These are phyloP conservation scores for Pteronotus mesoamericanus DNA, from an alignment of 2,797 vertebrate species.

Conservation along the genomic window DNA sequence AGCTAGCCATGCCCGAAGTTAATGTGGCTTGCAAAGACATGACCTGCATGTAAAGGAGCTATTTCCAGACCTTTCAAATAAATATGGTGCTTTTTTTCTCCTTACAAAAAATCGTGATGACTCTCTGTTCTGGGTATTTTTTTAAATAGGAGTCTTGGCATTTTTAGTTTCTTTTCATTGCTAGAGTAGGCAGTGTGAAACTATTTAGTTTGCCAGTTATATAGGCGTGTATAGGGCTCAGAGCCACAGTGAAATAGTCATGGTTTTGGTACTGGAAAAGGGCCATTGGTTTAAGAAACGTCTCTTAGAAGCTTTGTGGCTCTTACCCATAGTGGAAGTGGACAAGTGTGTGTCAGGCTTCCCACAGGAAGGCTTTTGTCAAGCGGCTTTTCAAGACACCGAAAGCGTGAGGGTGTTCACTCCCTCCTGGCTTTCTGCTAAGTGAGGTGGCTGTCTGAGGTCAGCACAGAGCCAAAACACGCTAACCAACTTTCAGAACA, in stretches of 20 bases:
- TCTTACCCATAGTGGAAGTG: not conserved
- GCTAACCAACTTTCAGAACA: too few species aligned
- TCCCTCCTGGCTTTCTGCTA: not conserved
- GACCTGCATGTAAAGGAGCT: not conserved
- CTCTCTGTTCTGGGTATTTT: not conserved
- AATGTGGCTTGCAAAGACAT: not conserved
- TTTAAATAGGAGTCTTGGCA: not conserved
- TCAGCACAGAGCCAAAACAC: not conserved
- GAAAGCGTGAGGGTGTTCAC: rapidly evolving
- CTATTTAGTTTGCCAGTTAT: not conserved
- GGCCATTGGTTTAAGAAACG: not conserved
- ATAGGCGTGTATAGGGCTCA: rapidly evolving
- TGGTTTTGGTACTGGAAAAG: not conserved
- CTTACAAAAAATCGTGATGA: not conserved
- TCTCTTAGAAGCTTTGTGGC: not conserved
- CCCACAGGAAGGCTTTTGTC: not conserved
- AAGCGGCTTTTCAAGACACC: not conserved
- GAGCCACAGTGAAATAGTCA: not conserved
- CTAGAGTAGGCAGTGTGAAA: not conserved
- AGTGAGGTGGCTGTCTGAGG: not conserved
- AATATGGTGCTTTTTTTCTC: not conserved
- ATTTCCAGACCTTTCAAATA: not conserved
- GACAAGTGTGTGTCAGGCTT: not conserved
- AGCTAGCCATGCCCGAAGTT: not conserved
- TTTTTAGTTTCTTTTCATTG: not conserved